These are phyloP conservation scores for Brachionus asplanchnoidis DNA, from an alignment of 1,140 invertebrate genomes.

Conservation along the genomic window DNA sequence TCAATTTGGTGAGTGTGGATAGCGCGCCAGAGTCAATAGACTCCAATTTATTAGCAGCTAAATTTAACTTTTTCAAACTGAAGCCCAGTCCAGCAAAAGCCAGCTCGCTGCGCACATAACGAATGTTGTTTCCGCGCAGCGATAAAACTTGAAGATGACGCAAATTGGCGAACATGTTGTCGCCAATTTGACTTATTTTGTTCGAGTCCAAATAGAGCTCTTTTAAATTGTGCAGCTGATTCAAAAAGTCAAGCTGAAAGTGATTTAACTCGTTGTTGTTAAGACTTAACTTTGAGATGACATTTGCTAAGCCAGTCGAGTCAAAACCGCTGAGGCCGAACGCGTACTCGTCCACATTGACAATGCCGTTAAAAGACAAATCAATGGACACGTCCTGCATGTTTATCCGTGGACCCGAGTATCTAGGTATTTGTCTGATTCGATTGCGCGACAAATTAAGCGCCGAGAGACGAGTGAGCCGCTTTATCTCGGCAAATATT, in stretches of 20 bases:
- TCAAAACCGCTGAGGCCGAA: not conserved
- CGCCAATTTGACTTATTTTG: not conserved
- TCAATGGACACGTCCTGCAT: not conserved
- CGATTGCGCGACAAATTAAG: not conserved
- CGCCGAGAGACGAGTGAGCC: not conserved
- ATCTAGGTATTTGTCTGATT: not conserved
- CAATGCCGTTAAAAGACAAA: constrained; percentile 36
- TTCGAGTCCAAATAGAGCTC: constrained; percentile 4
- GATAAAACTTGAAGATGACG: not conserved
- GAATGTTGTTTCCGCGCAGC: constrained; percentile 3
- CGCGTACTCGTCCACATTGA: not conserved
- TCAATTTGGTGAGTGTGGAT: not conserved
- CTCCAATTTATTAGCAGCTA: constrained; percentile 2
- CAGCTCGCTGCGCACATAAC: not conserved
- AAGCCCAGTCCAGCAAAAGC: not conserved
- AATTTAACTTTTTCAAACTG: constrained; percentile 38
- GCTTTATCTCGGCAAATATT: not conserved
- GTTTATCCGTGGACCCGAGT: not conserved
- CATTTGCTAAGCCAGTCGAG: not conserved
- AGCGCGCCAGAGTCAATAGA: not conserved
- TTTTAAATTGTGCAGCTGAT: not conserved
- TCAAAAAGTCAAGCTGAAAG: constrained; percentile 8
- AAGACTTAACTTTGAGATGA: not conserved
- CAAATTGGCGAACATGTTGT: not conserved
- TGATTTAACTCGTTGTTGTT: constrained; percentile 40